These are phyloP conservation scores for Endotricha flammealis DNA, from an alignment of 2,888 invertebrate species.

Conservation along the genomic window DNA sequence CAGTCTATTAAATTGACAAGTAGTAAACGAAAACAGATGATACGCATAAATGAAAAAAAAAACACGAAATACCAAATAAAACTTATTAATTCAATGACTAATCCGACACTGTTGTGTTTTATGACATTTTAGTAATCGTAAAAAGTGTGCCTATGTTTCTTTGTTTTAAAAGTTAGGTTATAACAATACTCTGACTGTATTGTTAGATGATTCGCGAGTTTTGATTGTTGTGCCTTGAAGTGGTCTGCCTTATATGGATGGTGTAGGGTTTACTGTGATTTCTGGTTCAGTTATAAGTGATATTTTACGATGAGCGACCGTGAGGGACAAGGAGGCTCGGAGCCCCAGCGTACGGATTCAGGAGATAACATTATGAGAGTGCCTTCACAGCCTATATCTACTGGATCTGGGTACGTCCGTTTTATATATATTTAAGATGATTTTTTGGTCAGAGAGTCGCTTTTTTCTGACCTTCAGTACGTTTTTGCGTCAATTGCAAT, in stretches of 20 bases:
- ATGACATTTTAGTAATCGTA: slow-evolving; percentile 3
- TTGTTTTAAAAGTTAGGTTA: slow-evolving; percentile 54
- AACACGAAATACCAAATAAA: slow-evolving; percentile 15
- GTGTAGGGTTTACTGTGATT: slow-evolving; percentile 33
- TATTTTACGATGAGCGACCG: slow-evolving; percentile 56
- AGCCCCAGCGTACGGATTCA: slow-evolving; percentile 44
- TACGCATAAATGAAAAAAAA: slow-evolving; percentile 17
- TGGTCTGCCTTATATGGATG: slow-evolving; percentile 55
- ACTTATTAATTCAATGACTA: slow-evolving; percentile 11
- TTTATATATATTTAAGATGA: too few relatives aligned
- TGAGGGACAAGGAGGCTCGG: slow-evolving; percentile 49
- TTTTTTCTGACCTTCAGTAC: too few relatives aligned
- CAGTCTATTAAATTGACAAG: slow-evolving; percentile 70
- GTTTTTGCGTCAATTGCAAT: too few relatives aligned
- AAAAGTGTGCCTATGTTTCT: slow-evolving; percentile 20
- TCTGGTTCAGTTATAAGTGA: slow-evolving; percentile 36
- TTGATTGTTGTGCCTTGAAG: slow-evolving; percentile 41
- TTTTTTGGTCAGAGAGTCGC: too few relatives aligned
- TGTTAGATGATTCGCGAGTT: slow-evolving; percentile 50
- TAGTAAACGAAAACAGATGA: slow-evolving; percentile 51
- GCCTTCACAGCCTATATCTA: slow-evolving; percentile 50
- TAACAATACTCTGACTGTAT: slow-evolving; percentile 43
- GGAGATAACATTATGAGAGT: slow-evolving; percentile 35
- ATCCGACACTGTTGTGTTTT: slow-evolving; percentile 8
- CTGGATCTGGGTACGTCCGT: slow-evolving; percentile 50